Base-by-base conservation (phyloP, 2,797 vertebrate genomes). In the Pelodytes ibericus region DNA sequence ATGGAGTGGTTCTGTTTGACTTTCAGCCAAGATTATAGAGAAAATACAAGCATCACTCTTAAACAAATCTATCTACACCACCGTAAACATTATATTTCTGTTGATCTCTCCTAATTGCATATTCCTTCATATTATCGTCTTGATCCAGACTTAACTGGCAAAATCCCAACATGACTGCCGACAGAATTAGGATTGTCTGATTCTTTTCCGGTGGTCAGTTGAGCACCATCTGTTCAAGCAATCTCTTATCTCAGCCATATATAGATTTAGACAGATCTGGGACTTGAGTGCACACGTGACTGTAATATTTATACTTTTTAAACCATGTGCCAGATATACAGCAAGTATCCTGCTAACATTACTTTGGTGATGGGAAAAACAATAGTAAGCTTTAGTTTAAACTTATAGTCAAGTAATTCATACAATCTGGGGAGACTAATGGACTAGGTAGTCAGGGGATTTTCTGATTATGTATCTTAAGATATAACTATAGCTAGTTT, bases 171-270 rank as follows among this genome's bases (percentile, higher is more conserved):
- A 11, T 53, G 74, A 61, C 64, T 68, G 56, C 36, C 58, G 31
- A 67, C 74, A 69, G 31, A 62, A 61, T 75, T 75, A 75, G 64
- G 26, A 25, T 72, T 60, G 7, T 78, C 75, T 78, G 72, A 72
- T 78, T 77, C 53, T 24, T 77, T 78, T 72, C 31, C 13, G 68
- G 31, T 29, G 31, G 70, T 60, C 62, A 67, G 60, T 29, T 67
- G 29, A 72, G 75, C 30, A 33, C 36, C 75, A 78, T 70, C 75
- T 78, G 75, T 78, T 56, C 24, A 24, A 51, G 22, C 56, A 27
- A 25, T 67, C 56, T 36, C 22, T 68, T 62, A 53, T 60, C 41
- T n/a, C 41, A n/a, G 10, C 57, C 70, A 25, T 62, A 30, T 72
- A 78, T 72, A 78, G 63, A 65, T 44, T 33, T 66, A 27, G 69